Percentiles rank a stretch among this genome's conserved stretches.
These are phyloP conservation scores for Chymomyza procnemis DNA, from an alignment of 2,888 invertebrate species.

Conservation along the genomic window DNA sequence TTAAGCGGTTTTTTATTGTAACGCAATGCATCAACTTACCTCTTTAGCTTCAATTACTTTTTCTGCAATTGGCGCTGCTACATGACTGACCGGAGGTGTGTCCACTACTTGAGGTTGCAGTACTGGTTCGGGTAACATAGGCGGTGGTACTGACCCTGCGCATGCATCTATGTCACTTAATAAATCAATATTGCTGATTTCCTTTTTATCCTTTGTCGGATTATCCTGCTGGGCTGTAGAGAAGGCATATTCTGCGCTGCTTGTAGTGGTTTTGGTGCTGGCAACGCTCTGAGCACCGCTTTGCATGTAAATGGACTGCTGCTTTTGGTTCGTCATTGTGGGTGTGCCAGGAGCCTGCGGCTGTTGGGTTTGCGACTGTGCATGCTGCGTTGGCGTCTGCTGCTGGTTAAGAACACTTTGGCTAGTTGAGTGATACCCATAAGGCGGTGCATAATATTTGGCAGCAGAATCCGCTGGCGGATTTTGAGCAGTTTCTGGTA, in stretches of 20 bases:
- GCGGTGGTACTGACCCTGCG: conserved; percentile 74
- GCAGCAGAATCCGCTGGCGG: conserved; percentile 17
- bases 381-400: conserved; percentile 8
- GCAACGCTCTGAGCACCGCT: conserved; percentile 73
- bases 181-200: conserved; percentile 82
- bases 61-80: conserved; percentile 12
- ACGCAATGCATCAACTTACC: background rate
- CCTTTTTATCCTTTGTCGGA: conserved; percentile 14
- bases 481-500: conserved; percentile 10
- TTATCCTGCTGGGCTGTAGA: conserved; percentile 21
- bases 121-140: conserved; percentile 63
- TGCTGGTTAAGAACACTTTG: conserved; percentile 30
- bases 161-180: conserved; percentile 89
- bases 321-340: conserved; percentile 13
- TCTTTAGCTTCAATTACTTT: background rate
- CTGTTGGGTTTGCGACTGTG: conserved; percentile 2
- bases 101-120: conserved; percentile 71
- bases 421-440: conserved; percentile 73
- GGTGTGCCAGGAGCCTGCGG: conserved; percentile 23
- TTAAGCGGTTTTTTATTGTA: background rate
- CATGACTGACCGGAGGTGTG: conserved; percentile 54
- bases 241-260: conserved; percentile 68
- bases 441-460: conserved; percentile 74
- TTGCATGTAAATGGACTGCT: conserved; percentile 75
- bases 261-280: conserved; percentile 76